These are phyloP conservation scores for human (Homo sapiens) DNA, from an alignment of 2,113 vertebrate species.

Conservation along the genomic window DNA sequence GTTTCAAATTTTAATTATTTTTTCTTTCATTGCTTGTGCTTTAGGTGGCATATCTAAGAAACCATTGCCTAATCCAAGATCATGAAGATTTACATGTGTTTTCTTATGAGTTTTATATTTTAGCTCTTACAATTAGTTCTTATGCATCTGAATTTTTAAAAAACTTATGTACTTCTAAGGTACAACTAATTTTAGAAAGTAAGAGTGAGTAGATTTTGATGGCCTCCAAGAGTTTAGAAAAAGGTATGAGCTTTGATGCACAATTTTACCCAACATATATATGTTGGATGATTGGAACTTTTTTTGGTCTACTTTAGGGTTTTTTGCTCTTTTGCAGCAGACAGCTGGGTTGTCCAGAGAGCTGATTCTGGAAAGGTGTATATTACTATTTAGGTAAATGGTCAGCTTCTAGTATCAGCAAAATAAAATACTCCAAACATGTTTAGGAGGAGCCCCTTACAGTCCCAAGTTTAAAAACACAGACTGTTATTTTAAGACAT, in stretches of 20 bases:
- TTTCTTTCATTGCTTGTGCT: not conserved
- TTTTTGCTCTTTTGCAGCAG: not conserved
- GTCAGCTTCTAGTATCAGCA: not conserved
- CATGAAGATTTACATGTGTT: not conserved
- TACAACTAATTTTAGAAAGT: not conserved
- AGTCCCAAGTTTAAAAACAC: slow-evolving; percentile 14
- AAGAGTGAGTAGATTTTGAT: slow-evolving; percentile 3
- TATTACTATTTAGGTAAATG: not conserved
- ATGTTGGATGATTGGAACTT: not conserved
- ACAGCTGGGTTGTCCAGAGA: not conserved
- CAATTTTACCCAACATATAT: not conserved
- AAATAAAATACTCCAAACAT: not conserved
- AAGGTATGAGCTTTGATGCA: not conserved
- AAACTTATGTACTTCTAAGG: not conserved
- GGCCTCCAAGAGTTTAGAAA: not conserved
- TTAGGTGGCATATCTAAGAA: not conserved
- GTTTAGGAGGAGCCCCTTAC: not conserved
- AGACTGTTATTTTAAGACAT: not conserved
- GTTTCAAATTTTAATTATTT: not conserved
- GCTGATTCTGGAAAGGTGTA: not conserved
- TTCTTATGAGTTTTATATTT: slow-evolving; percentile 22
- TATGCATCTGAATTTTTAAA: not conserved
- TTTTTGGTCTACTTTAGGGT: not conserved
- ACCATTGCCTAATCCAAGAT: not conserved
- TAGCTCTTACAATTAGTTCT: slow-evolving; percentile 22